phyloP scores from a whole-genome alignment of 2,888 invertebrate species.

The Heteromyza rotundicornis region DNA sequence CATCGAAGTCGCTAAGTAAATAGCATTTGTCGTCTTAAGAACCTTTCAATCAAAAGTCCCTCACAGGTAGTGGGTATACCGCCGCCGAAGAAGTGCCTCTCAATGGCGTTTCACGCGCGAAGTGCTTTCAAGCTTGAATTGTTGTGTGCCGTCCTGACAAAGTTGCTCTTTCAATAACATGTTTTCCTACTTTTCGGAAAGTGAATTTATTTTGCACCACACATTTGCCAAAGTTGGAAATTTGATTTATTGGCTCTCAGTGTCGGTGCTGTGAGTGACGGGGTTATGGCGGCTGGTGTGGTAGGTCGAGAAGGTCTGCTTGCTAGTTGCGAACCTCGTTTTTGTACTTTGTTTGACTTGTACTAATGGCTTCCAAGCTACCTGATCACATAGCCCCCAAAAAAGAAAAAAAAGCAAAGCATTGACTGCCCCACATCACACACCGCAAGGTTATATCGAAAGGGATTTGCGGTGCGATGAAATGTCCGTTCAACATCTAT shows the following conservation, averaged over 20 bases:
- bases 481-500: no score
- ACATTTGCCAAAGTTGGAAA: conserved; percentile 1
- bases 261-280: not conserved
- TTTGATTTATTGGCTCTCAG: conserved; percentile 3
- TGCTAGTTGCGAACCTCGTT: not conserved
- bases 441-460: no score
- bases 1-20: not conserved
- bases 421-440: no score
- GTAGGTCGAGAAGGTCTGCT: not conserved
- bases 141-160: not conserved
- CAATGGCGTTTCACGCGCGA: not conserved
- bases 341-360: not conserved
- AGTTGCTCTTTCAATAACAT: conserved; percentile 1
- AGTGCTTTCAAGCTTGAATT: not conserved
- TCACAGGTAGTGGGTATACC: not conserved
- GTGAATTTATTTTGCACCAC: not conserved
- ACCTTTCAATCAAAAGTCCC: conserved; percentile 4
- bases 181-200: not conserved
- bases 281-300: not conserved
- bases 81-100: not conserved
- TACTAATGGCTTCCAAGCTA: not conserved
- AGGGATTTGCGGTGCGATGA: no score
- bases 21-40: conserved; percentile 2
- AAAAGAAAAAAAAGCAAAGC: no score
- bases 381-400: not conserved